These are phyloP conservation scores for Prionace glauca DNA, from an alignment of 2,797 vertebrate genomes.

Conservation along the genomic window DNA sequence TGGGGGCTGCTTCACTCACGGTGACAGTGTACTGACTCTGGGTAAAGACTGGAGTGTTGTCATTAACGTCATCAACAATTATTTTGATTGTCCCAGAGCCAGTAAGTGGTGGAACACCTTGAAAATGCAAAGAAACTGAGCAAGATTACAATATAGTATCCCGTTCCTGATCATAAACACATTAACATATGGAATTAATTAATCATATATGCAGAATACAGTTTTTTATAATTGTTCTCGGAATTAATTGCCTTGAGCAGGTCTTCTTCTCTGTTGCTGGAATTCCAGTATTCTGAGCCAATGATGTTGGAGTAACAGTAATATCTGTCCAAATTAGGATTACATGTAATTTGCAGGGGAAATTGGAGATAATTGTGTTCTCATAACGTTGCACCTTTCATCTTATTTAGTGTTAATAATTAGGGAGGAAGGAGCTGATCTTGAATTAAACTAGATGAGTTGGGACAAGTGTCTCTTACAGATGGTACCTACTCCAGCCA, in stretches of 20 bases:
- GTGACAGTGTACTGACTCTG: conserved; percentile 52
- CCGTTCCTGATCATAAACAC: not conserved
- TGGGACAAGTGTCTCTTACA: not conserved
- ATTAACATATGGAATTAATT: not conserved
- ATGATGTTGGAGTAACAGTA: not conserved
- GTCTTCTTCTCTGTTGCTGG: not conserved
- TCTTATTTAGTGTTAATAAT: not conserved
- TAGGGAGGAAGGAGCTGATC: not conserved
- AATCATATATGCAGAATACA: not conserved
- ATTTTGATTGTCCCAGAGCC: conserved; percentile 57
- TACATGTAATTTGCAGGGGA: not conserved
- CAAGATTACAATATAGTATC: not conserved
- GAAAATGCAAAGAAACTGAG: not conserved
- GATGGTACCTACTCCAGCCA: not conserved
- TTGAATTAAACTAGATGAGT: not conserved
- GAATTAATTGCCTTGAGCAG: too few species aligned
- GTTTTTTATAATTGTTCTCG: not conserved
- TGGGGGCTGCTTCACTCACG: conserved; percentile 57
- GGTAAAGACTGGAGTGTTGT: conserved; percentile 59
- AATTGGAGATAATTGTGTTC: not conserved
- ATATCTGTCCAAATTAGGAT: not conserved
- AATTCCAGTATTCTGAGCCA: not conserved
- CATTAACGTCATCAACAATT: conserved; percentile 62
- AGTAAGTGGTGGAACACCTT: conserved; percentile 51
- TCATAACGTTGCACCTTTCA: not conserved